phyloP scores from a whole-genome alignment of 30 jellyfish, hydroid and myxozoan species.

The Phacellophora camtschatica region DNA sequence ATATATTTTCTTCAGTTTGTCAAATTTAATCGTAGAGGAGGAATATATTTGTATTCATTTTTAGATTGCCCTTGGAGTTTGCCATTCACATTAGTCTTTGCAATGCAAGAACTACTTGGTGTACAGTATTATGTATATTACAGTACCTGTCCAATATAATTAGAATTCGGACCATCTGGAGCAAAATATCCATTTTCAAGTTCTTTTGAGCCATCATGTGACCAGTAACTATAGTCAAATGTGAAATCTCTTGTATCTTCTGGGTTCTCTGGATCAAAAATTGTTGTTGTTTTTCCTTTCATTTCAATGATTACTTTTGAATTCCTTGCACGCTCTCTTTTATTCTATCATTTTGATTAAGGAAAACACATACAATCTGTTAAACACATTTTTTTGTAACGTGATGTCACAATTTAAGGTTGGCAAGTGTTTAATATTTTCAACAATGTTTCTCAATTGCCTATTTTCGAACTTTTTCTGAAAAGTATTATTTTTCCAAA shows the following conservation, averaged over 20 bases:
- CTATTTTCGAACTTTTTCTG: too few species aligned
- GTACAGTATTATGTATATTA: not conserved
- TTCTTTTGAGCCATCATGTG: constrained; percentile 82
- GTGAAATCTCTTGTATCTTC: constrained; percentile 62
- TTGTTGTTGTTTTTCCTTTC: constrained; percentile 82
- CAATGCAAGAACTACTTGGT: not conserved
- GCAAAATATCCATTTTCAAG: constrained; percentile 76
- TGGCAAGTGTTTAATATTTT: too few species aligned
- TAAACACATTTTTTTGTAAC: too few species aligned
- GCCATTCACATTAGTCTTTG: not conserved
- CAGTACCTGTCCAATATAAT: constrained; percentile 86
- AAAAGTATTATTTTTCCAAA: too few species aligned
- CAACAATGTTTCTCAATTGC: too few species aligned
- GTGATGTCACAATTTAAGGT: too few species aligned
- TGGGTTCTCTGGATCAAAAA: constrained; percentile 65
- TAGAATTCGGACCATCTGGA: constrained; percentile 57
- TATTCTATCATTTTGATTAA: constrained; percentile 49
- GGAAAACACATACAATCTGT: too few species aligned
- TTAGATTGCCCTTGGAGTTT: not conserved
- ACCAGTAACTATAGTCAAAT: constrained; percentile 91
- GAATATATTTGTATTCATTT: too few species aligned
- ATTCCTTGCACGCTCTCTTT: constrained; percentile 75
- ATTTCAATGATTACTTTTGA: constrained; percentile 63
- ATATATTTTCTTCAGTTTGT: too few species aligned
- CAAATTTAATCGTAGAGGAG: too few species aligned